Evolutionary conservation across 2,888 invertebrate genomes (phyloP), one percentile per base, ranked within the genome.

Genomic region (Hecatera dysodea): DNA sequence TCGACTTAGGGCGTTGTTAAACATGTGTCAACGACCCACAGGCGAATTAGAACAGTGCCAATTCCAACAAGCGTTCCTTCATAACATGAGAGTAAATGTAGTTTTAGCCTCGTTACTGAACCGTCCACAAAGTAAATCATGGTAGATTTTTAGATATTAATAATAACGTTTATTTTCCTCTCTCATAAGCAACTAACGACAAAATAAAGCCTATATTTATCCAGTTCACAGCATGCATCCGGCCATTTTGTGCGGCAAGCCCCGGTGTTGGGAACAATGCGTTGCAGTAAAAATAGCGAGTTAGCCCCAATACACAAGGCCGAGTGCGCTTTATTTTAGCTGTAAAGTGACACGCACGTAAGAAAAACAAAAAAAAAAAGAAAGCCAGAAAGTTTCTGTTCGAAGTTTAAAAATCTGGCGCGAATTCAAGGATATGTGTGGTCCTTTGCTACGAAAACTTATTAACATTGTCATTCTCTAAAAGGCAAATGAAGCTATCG

Each of bases 271-370:
- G 77, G 80, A 84, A 88, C 84, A 87, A 85, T 81, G 79, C 65
- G 81, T 87, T 78, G 89, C 90, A 90, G 85, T 90, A 82, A 89
- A 91, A 92, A 91, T 92, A 92, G 89, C 87, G 60, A 81, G 84
- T 84, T 86, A 88, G 85, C 89, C 88, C 86, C 87, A 86, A 85
- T 89, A 79, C 60, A 80, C 74, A 88, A 90, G 87, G 89, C 90
- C 89, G 68, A 55, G 66, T 79, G 74, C 72, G 81, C 84, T 85
- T 84, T 88, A 86, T 89, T 90, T 90, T 80, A 85, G 86, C 81
- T 82, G 86, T 73, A 83, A 87, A 82, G 67, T 76, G 86, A 84
- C 67, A 75, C 71, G 68, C 50, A 67, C 59, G 55, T 57, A 61
- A 61, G 52, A 73, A 82, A 78, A 78, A 53, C 7, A 65, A 50